Evolutionary conservation across 2,113 vertebrate genomes (phyloP).

Genomic region (Anas platyrhynchos): DNA sequence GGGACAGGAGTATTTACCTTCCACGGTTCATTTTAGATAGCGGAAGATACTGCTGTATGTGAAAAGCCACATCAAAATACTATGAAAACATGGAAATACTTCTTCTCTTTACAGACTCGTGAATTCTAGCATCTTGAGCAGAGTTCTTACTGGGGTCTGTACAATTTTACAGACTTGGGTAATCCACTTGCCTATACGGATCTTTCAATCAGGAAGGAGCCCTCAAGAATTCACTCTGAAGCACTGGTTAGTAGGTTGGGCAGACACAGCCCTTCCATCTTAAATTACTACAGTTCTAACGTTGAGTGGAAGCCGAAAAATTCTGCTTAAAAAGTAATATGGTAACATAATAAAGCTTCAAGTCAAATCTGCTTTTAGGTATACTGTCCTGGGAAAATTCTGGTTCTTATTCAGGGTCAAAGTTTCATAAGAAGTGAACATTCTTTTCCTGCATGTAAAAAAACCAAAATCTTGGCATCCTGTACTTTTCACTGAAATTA

Average conservation of each 20-base stretch:
- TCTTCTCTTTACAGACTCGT: not conserved
- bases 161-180: not conserved
- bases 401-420: not conserved
- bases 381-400: not conserved
- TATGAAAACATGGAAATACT: not conserved
- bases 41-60: not conserved
- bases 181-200: not conserved
- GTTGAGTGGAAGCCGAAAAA: not conserved
- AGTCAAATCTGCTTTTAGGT: not conserved
- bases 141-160: not conserved
- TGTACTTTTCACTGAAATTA: not conserved
- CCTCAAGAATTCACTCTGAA: not conserved
- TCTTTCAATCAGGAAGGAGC: not conserved
- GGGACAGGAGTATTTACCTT: not conserved
- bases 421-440: not conserved
- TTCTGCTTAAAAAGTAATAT: not conserved
- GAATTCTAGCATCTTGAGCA: not conserved
- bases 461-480: not conserved
- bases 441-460: not conserved
- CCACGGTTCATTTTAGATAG: not conserved
- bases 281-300: not conserved
- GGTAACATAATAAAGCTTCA: accelerated
- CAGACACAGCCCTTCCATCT: not conserved
- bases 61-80: not conserved
- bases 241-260: not conserved